These are phyloP conservation scores for Melanocharis versteri DNA, from an alignment of 2,113 vertebrate genomes.

Conservation along the genomic window DNA sequence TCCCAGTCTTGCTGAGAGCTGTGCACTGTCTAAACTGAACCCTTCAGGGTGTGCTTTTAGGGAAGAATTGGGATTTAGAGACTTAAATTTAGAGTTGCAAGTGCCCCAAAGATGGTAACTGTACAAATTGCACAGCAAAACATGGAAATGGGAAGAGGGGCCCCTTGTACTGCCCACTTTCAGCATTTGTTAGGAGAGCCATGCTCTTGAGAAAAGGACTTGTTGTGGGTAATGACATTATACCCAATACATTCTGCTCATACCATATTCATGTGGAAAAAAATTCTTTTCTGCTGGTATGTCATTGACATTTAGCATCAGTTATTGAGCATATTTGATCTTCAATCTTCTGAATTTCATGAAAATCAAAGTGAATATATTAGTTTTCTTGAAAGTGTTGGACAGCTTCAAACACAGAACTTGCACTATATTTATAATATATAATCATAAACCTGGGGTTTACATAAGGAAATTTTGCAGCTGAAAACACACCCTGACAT, in stretches of 20 bases:
- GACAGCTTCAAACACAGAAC: neutral
- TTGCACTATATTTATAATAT: neutral
- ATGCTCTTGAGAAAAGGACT: neutral
- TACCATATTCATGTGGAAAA: neutral
- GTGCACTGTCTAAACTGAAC: neutral
- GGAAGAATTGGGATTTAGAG: neutral
- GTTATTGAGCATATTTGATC: neutral
- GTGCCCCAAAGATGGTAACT: neutral
- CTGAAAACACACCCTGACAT: neutral
- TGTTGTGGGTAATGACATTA: neutral
- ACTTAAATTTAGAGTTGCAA: neutral
- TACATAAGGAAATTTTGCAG: neutral
- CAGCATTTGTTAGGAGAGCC: neutral
- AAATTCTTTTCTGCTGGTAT: constrained; percentile 12
- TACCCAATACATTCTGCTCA: neutral
- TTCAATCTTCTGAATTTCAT: neutral
- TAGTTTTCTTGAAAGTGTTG: neutral
- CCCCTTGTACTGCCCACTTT: neutral
- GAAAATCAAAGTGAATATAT: neutral
- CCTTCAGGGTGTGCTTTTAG: neutral
- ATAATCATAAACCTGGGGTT: neutral
- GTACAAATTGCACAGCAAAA: neutral
- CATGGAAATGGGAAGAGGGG: neutral
- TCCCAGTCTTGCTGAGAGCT: neutral
- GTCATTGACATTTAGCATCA: neutral